These are phyloP conservation scores for Synanceia verrucosa DNA, from an alignment of 2,797 vertebrate genomes.

Conservation along the genomic window DNA sequence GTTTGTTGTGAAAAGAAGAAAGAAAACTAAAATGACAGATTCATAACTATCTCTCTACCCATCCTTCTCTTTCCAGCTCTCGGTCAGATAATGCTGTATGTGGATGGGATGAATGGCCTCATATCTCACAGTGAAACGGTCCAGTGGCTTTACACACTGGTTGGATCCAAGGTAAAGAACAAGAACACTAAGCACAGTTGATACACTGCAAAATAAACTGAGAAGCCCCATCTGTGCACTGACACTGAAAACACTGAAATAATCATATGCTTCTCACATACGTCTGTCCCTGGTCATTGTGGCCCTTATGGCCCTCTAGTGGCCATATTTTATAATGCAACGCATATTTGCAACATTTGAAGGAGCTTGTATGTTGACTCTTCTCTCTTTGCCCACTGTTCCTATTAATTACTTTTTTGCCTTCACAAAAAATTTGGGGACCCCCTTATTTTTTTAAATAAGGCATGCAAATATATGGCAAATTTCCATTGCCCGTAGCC, in stretches of 20 bases:
- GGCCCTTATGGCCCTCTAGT: slow-evolving; percentile 69
- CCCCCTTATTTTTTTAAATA: slow-evolving; percentile 19
- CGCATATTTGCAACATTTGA: slow-evolving; percentile 10
- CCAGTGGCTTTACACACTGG: slow-evolving; percentile 95
- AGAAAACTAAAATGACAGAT: slow-evolving; percentile 5
- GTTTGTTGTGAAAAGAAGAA: neutral
- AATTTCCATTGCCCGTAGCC: neutral
- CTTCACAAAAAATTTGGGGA: slow-evolving; percentile 13
- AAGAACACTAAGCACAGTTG: neutral
- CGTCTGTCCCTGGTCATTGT: slow-evolving; percentile 1
- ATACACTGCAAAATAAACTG: neutral
- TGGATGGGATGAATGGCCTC: slow-evolving; percentile 98
- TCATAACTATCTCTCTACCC: slow-evolving; percentile 30
- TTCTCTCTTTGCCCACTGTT: slow-evolving; percentile 1
- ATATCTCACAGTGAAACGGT: slow-evolving; percentile 95
- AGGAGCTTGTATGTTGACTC: neutral
- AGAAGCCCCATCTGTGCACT: slow-evolving; percentile 12
- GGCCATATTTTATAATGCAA: slow-evolving; percentile 41
- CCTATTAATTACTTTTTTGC: slow-evolving; percentile 5
- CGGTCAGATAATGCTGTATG: slow-evolving; percentile 98
- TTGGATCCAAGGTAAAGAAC: slow-evolving; percentile 94
- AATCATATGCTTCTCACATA: neutral
- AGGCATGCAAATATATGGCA: slow-evolving; percentile 8
- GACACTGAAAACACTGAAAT: slow-evolving; percentile 10
- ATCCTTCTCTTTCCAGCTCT: slow-evolving; percentile 84